Evolutionary conservation across 2,888 invertebrate genomes (phyloP).

Genomic region (Mycalesis mineus): DNA sequence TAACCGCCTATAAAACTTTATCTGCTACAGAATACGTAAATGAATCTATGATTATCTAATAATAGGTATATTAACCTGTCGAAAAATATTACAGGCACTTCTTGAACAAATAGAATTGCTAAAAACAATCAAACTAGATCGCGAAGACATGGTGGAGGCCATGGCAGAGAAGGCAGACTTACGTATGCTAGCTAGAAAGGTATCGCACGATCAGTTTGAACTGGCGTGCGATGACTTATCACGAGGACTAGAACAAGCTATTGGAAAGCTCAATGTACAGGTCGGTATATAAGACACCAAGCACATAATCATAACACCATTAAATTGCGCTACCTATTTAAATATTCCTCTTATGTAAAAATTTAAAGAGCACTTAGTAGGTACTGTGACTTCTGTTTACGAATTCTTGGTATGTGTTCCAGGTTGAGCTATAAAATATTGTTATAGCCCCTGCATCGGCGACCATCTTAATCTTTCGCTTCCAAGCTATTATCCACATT

Average conservation of each 20-base stretch:
- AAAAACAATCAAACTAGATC: conserved; percentile 83
- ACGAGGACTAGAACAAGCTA: conserved; percentile 80
- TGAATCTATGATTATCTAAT: too few species aligned
- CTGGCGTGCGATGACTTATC: conserved; percentile 82
- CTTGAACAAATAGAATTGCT: conserved; percentile 82
- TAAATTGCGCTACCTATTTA: too few species aligned
- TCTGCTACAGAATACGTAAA: too few species aligned
- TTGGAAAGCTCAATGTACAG: conserved; percentile 80
- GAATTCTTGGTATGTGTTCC: too few species aligned
- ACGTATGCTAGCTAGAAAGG: conserved; percentile 82
- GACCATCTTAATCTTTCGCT: too few species aligned
- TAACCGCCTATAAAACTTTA: too few species aligned
- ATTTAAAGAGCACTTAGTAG: too few species aligned
- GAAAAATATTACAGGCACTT: conserved; percentile 60
- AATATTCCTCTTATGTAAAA: too few species aligned
- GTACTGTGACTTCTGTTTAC: too few species aligned
- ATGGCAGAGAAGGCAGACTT: conserved; percentile 87
- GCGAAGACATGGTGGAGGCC: conserved; percentile 83
- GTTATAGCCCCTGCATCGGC: too few species aligned
- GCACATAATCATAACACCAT: not conserved
- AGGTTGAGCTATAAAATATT: too few species aligned
- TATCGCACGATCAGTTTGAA: conserved; percentile 85
- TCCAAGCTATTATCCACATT: too few species aligned
- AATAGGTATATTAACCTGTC: not conserved
- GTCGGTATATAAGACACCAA: conserved; percentile 41